These are phyloP conservation scores for Ochropleura plecta DNA, from an alignment of 2,888 invertebrate species.

Conservation along the genomic window DNA sequence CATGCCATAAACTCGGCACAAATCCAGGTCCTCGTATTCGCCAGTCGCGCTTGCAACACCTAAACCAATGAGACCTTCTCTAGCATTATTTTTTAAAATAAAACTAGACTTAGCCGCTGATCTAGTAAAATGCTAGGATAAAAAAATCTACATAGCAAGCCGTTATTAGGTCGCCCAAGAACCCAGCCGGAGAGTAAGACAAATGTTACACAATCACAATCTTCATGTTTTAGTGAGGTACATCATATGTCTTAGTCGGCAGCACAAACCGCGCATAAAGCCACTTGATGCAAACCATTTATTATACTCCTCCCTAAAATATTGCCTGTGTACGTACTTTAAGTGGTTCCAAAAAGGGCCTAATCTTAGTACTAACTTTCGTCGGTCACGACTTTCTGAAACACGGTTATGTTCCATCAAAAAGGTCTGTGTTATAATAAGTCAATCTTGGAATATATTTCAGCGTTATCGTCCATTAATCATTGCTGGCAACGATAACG, in stretches of 20 bases:
- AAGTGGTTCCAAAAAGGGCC: conserved; percentile 46
- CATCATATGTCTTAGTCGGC: conserved; percentile 63
- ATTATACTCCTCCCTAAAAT: conserved; percentile 54
- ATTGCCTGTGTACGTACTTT: conserved; percentile 38
- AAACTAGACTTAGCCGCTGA: background rate
- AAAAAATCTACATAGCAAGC: conserved; percentile 41
- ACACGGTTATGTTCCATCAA: conserved; percentile 25
- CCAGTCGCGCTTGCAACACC: too few relatives aligned
- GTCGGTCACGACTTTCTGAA: conserved; percentile 18
- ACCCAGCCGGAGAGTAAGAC: conserved; percentile 44
- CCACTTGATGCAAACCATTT: conserved; percentile 58
- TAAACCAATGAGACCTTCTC: too few relatives aligned
- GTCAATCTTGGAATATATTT: conserved; percentile 22
- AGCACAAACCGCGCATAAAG: conserved; percentile 60
- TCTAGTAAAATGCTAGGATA: conserved; percentile 38
- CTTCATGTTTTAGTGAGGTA: conserved; percentile 60
- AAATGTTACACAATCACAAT: conserved; percentile 58
- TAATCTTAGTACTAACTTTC: conserved; percentile 15
- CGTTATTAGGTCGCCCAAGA: conserved; percentile 26
- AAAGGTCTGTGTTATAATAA: conserved; percentile 23
- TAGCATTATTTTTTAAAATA: conserved; percentile 1
- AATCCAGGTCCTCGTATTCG: too few relatives aligned
- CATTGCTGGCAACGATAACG: conserved; percentile 35
- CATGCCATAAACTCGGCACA: too few relatives aligned
- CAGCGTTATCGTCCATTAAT: conserved; percentile 42